These are phyloP conservation scores for Eutolmus rufibarbis DNA, from an alignment of 2,888 invertebrate genomes.

Conservation along the genomic window DNA sequence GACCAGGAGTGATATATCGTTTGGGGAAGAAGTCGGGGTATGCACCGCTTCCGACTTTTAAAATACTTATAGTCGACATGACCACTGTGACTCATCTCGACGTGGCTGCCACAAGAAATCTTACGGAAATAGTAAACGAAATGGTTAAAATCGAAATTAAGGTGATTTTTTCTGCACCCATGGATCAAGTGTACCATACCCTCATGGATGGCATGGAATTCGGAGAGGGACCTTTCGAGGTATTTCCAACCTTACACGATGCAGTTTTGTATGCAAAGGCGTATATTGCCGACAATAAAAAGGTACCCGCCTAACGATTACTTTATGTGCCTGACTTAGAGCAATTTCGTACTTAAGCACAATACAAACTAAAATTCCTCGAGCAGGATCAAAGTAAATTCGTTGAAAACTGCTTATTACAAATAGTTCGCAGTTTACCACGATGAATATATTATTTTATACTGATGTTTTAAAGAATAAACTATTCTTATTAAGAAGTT, in stretches of 20 bases:
- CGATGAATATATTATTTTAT: not conserved
- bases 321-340: not conserved
- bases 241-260: constrained; percentile 72
- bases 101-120: constrained; percentile 68
- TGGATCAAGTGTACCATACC: constrained; percentile 62
- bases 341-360: not conserved
- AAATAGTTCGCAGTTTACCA: not conserved
- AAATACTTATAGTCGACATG: constrained; percentile 68
- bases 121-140: constrained; percentile 66
- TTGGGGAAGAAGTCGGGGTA: not conserved
- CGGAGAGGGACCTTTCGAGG: constrained; percentile 61
- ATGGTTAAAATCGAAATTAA: constrained; percentile 65
- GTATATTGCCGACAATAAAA: not conserved
- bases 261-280: constrained; percentile 66
- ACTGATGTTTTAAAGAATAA: not conserved
- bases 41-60: constrained; percentile 49
- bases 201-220: constrained; percentile 59
- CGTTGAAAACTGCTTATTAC: not conserved
- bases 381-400: not conserved
- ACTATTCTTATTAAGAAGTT: not conserved
- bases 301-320: not conserved
- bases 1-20: constrained; percentile 59
- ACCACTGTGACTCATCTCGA: constrained; percentile 71
- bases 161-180: constrained; percentile 66
- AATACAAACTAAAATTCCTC: not conserved